Percentiles rank a stretch among this genome's conserved stretches.
Conservation (phyloP, 2,797 vertebrate genomes). For the Pangasius djambal region DNA sequence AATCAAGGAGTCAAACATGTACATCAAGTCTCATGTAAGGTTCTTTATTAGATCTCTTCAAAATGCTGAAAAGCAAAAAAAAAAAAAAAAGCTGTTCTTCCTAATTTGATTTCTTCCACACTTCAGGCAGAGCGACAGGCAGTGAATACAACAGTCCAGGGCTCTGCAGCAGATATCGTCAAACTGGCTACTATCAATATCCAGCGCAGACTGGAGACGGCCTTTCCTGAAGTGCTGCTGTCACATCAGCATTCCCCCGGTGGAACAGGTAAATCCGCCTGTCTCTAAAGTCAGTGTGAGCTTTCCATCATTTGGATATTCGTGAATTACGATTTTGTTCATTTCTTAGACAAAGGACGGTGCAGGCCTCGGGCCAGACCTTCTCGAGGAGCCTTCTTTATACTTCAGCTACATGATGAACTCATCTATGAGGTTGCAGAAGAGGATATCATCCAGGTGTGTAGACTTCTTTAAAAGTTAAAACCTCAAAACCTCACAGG, state of each 20-base stretch:
- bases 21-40: slow-evolving; percentile 88
- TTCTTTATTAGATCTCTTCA: background rate
- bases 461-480: background rate
- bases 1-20: slow-evolving; percentile 84
- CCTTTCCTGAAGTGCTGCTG: slow-evolving; percentile 72
- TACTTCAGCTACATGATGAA: slow-evolving; percentile 97
- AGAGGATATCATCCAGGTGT: slow-evolving; percentile 89
- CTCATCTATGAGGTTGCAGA: slow-evolving; percentile 94
- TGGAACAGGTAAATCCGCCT: slow-evolving; percentile 52
- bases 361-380: slow-evolving; percentile 62
- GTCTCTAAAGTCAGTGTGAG: background rate
- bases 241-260: slow-evolving; percentile 82
- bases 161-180: slow-evolving; percentile 96
- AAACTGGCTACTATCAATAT: slow-evolving; percentile 94
- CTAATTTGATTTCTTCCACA: background rate
- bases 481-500: background rate
- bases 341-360: slow-evolving; percentile 55
- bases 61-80: background rate
- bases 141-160: slow-evolving; percentile 94
- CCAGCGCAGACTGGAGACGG: slow-evolving; percentile 79
- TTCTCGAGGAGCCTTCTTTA: slow-evolving; percentile 84
- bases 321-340: slow-evolving; percentile 13
- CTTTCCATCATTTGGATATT: background rate
- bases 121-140: slow-evolving; percentile 93
- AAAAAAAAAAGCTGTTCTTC: background rate